Base-by-base conservation (phyloP, 2,888 invertebrate species). In the Anarsia innoxiella region DNA sequence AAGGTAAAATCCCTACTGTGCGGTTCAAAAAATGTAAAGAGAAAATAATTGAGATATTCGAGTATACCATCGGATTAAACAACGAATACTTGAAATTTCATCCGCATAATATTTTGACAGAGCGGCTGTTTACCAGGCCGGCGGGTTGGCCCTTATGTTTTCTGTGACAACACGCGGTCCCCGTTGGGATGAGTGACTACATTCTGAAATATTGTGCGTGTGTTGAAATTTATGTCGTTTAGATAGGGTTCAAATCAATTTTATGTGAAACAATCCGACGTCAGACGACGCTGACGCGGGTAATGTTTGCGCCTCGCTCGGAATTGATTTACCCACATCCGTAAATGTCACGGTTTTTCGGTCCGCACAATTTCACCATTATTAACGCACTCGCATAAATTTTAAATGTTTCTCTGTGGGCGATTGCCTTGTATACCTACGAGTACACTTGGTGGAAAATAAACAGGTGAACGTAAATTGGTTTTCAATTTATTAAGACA, bases 241-340 rank as follows among this genome's bases (percentile, higher is more conserved):
- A 51, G 59, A 67, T 72, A 68, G 63, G 66, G 67, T 66, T 65
- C 61, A 72, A 71, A 74, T 71, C 68, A 71, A 72, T 71, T 74
- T 69, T 56, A 55, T 55, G 55, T 51, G 64, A 70, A 75, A 75
- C 73, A 78, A 71, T 73, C 58, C 59, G 10, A 15, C 25, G 39
- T 41, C 40, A 40, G 37, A 23, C n/a, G n/a, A n/a, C 57, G 63
- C 60, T 75, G 77, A 79, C 76, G 68, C 56, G 73, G 75, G 78
- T 73, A 58, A 59, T 70, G 74, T 77, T 74, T 70, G 67, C 64
- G 53, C 45, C 63, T 57, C 57, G 59, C 59, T 59, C 55, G 50
- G 66, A 73, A 77, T 75, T 74, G 75, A 76, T 76, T 77, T 69
- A 71, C 77, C 75, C 78, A 76, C 70, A 76, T 78, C 74, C 67